Base-by-base conservation (phyloP, 2,797 vertebrate genomes). In the Anomalospiza imberbis region DNA sequence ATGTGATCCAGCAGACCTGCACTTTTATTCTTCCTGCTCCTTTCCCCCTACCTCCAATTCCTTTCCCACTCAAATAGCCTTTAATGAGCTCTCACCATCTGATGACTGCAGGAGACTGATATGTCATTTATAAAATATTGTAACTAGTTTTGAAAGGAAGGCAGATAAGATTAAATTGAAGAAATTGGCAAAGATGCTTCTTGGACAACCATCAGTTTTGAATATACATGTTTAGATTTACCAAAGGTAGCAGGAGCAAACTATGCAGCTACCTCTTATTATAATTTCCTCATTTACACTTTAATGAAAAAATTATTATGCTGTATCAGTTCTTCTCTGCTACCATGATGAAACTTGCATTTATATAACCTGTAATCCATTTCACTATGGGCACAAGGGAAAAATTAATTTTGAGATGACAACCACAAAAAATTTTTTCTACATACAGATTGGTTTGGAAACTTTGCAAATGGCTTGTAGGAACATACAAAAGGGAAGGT, bases 231-330 rank as follows among this genome's bases (percentile, higher is more conserved):
- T n/a, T 74, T 65, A 75, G 60, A 77, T 85, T 88, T 93, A 77
- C 21, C 10, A 88, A 92, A 42, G 66, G 38, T 60, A 76, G 34
- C 47, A 67, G 84, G 73, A 96, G 57, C 54, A 93, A 97, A 80
- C 62, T 44, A 90, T 54, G 65, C n/a, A 78, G 74, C 55, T 80
- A 91, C 28, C 45, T 96, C 58, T 45, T 36, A 75, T 70, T 88
- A 83, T 96, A 95, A 96, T 94, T 93, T 96, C 8, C 62, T 97
- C 84, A 97, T 98, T 96, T 98, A 93, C 89, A 97, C 97, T 97
- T 97, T 98, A 99, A 99, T 98, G 98, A 98, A 98, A 98, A 97
- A 98, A 98, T 98, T 98, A 98, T 97, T 98, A 98, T 98, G 92
- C 98, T 96, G 81, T 85, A 96, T 91, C 86, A 82, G 81, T 95